phyloP scores from a whole-genome alignment of 1,140 invertebrate species.

The Anthonomus grandis region DNA sequence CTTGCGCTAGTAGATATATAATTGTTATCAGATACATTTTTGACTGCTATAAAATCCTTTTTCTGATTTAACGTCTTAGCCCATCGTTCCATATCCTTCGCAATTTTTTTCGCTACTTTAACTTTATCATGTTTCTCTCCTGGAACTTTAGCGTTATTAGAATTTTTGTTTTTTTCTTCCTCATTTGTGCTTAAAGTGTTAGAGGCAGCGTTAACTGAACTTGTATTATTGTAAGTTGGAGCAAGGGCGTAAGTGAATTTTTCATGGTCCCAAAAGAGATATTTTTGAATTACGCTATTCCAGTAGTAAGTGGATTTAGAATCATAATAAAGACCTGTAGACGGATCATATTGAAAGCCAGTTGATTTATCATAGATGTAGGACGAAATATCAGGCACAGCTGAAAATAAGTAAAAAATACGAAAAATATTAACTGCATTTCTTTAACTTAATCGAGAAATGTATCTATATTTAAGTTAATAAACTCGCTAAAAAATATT shows the following conservation, averaged over 20 bases:
- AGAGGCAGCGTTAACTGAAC: constrained; percentile 32
- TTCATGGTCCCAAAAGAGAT: constrained; percentile 91
- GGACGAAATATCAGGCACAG: constrained; percentile 81
- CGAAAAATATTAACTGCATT: background rate
- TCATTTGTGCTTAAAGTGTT: constrained; percentile 1
- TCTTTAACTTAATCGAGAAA: background rate
- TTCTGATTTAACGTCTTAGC: constrained; percentile 96
- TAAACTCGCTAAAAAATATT: background rate
- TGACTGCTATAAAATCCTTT: constrained; percentile 68
- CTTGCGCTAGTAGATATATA: constrained; percentile 53
- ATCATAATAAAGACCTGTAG: constrained; percentile 93
- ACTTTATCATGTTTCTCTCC: constrained; percentile 82
- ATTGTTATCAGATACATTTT: constrained; percentile 30
- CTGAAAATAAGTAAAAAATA: constrained; percentile 51
- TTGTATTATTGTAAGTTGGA: constrained; percentile 45
- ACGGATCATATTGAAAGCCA: constrained; percentile 94
- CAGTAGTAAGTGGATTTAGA: constrained; percentile 91
- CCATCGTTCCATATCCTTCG: constrained; percentile 81
- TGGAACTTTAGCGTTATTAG: constrained; percentile 2
- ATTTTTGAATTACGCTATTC: constrained; percentile 85
- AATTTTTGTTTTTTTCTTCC: background rate
- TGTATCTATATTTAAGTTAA: background rate
- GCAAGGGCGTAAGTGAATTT: constrained; percentile 79
- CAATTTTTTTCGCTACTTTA: constrained; percentile 97
- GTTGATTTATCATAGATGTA: constrained; percentile 95